Evolutionary conservation across 2,797 vertebrate species (phyloP).

Genomic region (Pelobates cultripes): DNA sequence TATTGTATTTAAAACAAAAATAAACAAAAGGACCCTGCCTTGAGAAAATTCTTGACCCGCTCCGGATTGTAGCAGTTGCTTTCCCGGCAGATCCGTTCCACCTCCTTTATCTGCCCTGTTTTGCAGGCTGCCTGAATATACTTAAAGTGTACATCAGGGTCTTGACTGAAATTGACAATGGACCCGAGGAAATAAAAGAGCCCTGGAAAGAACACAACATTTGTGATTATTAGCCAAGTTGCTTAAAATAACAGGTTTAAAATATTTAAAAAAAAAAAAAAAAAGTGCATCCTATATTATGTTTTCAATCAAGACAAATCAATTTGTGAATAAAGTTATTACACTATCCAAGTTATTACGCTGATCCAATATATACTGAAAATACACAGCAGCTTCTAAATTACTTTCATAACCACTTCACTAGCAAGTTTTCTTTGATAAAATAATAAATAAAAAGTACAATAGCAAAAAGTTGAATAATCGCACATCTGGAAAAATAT

Average conservation of each 20-base stretch:
- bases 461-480: no score
- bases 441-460: no score
- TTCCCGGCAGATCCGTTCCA: conserved; percentile 85
- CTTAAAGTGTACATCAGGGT: conserved; percentile 88
- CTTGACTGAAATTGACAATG: conserved; percentile 91
- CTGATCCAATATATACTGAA: no score
- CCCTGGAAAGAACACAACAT: conserved; percentile 67
- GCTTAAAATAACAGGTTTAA: not conserved
- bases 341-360: no score
- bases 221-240: not conserved
- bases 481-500: no score
- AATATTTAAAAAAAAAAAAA: not conserved
- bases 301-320: not conserved
- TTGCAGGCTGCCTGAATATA: conserved; percentile 90
- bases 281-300: not conserved
- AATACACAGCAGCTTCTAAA: no score
- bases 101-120: conserved; percentile 87
- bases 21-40: conserved; percentile 66
- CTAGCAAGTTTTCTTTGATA: no score
- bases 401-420: no score
- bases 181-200: conserved; percentile 91
- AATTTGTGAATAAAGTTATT: no score
- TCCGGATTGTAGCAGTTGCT: conserved; percentile 87
- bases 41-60: conserved; percentile 85
- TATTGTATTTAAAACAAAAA: not conserved